phyloP scores from a whole-genome alignment of 2,888 invertebrate species.

The Eupithecia abbreviata region DNA sequence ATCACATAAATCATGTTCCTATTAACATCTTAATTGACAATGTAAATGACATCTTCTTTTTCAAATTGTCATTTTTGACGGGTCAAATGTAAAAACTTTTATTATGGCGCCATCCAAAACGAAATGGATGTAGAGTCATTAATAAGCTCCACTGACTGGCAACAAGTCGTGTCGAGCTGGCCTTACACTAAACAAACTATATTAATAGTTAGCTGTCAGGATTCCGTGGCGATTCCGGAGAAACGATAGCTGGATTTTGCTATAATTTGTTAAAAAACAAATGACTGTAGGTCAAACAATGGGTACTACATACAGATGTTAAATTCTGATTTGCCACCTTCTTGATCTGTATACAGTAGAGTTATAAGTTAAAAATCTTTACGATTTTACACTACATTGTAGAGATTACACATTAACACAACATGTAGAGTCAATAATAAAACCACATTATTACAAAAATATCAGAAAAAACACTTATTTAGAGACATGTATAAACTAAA shows the following conservation, averaged over 20 bases:
- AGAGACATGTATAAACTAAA: too few relatives aligned
- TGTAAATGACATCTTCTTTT: conserved; percentile 24
- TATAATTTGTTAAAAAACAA: neutral
- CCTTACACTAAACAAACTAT: conserved; percentile 40
- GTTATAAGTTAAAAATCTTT: neutral
- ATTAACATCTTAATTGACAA: conserved; percentile 18
- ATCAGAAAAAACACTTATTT: too few relatives aligned
- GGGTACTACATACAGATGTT: neutral
- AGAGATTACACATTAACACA: neutral
- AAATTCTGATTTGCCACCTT: neutral
- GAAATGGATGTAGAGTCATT: conserved; percentile 36
- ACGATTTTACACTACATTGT: neutral
- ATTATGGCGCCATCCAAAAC: conserved; percentile 41
- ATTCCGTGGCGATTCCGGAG: conserved; percentile 14
- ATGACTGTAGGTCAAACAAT: neutral
- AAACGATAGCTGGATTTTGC: neutral
- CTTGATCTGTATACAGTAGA: neutral
- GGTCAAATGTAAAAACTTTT: conserved; percentile 17
- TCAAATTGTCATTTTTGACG: conserved; percentile 19
- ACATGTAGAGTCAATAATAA: neutral
- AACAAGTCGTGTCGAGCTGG: conserved; percentile 36
- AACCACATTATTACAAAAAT: neutral
- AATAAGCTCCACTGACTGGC: conserved; percentile 34
- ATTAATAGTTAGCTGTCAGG: conserved; percentile 37
- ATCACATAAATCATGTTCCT: neutral